These are phyloP conservation scores for Tromatobia lineatoria DNA, from an alignment of 2,888 invertebrate species.

Conservation along the genomic window DNA sequence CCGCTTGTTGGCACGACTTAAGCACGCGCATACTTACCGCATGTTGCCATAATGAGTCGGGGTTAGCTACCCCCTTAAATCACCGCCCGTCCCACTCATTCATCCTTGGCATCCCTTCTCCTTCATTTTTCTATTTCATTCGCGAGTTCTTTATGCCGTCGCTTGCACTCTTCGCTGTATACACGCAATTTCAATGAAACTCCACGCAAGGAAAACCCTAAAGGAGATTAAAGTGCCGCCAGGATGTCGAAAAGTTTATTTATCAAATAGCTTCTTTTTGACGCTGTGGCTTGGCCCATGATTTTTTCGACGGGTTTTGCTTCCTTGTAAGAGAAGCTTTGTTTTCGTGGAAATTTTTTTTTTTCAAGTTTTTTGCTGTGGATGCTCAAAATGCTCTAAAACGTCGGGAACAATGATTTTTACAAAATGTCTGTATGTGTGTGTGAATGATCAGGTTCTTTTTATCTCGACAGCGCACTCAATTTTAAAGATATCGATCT, in stretches of 20 bases:
- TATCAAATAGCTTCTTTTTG: slow-evolving; percentile 77
- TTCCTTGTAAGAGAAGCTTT: no score
- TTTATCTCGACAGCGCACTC: no score
- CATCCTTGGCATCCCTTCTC: slow-evolving; percentile 33
- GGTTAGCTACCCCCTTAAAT: slow-evolving; percentile 57
- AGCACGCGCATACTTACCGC: slow-evolving; percentile 83
- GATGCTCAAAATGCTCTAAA: no score
- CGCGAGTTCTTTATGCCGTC: slow-evolving; percentile 6
- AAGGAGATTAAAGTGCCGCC: slow-evolving; percentile 82
- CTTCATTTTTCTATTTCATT: slow-evolving; percentile 24
- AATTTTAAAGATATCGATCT: no score
- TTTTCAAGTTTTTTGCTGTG: no score
- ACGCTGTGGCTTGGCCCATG: slow-evolving; percentile 47
- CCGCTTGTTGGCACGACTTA: slow-evolving; percentile 75
- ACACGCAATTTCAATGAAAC: not conserved
- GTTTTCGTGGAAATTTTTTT: no score
- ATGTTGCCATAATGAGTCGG: slow-evolving; percentile 84
- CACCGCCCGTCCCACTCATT: slow-evolving; percentile 19
- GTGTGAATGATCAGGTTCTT: no score
- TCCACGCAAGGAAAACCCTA: slow-evolving; percentile 68
- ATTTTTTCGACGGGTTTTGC: slow-evolving; percentile 2
- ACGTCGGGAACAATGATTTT: no score
- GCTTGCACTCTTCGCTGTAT: not conserved
- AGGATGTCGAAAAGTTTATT: slow-evolving; percentile 80
- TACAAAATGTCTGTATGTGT: no score